Conservation (phyloP, 2,797 vertebrate species). For the Enteromius treurensis region DNA sequence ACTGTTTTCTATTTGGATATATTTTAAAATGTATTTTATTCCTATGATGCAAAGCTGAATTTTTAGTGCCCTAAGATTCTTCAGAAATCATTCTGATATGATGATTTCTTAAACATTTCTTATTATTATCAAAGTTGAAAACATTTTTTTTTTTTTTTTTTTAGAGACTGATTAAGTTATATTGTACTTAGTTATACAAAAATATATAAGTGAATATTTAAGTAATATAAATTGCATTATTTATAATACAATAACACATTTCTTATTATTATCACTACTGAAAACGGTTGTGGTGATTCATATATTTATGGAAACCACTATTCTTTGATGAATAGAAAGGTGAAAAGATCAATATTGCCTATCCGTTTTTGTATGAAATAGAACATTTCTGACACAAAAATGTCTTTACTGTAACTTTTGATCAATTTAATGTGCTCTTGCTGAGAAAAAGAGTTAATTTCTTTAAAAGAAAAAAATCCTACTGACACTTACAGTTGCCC, state of each 20-base stretch:
- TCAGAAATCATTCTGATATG: not conserved
- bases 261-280: not conserved
- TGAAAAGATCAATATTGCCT: not conserved
- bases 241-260: not conserved
- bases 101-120: not conserved
- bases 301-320: not conserved
- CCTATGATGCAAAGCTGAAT: not conserved
- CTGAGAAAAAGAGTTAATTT: not conserved
- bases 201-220: not conserved
- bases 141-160: not conserved
- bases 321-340: not conserved
- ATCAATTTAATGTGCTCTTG: not conserved
- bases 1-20: not conserved
- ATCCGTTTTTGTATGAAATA: not conserved
- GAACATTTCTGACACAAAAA: too few species aligned
- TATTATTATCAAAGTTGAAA: not conserved
- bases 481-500: too few species aligned
- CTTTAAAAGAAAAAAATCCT: not conserved
- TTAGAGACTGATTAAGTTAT: not conserved
- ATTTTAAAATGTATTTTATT: conserved; percentile 5
- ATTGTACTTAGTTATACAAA: not conserved
- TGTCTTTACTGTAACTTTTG: not conserved
- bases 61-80: not conserved
- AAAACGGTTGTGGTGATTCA: too few species aligned
- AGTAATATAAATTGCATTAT: not conserved